A percentile compares a stretch with the other conserved stretches of the same genome.
Conservation (phyloP, 2,113 vertebrate species). For the Tyto alba region DNA sequence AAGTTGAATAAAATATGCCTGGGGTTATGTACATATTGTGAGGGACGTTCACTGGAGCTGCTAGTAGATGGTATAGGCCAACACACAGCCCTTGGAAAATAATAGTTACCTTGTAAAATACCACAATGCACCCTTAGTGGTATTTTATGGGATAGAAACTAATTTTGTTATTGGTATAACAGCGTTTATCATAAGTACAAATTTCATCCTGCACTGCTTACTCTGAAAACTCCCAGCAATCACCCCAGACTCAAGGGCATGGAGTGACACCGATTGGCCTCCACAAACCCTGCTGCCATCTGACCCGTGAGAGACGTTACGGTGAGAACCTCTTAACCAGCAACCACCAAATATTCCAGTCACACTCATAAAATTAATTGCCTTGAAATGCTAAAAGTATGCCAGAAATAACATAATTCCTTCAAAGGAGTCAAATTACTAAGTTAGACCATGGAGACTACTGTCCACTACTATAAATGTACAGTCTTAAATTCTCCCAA, state of each 20-base stretch:
- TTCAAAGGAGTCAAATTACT: conserved; percentile 15
- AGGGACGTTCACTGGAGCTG: background rate
- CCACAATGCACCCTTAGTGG: background rate
- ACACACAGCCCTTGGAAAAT: background rate
- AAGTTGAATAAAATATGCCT: background rate
- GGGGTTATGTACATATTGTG: accelerated
- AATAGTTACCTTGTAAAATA: background rate
- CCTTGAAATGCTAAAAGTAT: background rate
- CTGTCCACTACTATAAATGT: background rate
- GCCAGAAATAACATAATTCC: conserved; percentile 28
- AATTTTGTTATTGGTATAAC: background rate
- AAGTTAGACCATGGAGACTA: background rate
- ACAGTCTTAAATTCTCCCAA: conserved; percentile 4
- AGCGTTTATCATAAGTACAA: background rate
- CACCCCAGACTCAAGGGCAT: background rate
- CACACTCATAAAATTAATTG: background rate
- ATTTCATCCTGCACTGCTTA: background rate
- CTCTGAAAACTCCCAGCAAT: background rate
- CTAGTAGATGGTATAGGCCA: background rate
- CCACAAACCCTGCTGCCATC: background rate
- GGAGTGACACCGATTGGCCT: background rate
- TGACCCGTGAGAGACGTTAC: background rate
- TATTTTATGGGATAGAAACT: background rate
- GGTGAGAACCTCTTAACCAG: background rate
- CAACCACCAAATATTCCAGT: background rate